Evolutionary conservation across 1,140 invertebrate genomes (phyloP), one percentile per base, ranked within the genome.

Genomic region (Atta cephalotes): DNA sequence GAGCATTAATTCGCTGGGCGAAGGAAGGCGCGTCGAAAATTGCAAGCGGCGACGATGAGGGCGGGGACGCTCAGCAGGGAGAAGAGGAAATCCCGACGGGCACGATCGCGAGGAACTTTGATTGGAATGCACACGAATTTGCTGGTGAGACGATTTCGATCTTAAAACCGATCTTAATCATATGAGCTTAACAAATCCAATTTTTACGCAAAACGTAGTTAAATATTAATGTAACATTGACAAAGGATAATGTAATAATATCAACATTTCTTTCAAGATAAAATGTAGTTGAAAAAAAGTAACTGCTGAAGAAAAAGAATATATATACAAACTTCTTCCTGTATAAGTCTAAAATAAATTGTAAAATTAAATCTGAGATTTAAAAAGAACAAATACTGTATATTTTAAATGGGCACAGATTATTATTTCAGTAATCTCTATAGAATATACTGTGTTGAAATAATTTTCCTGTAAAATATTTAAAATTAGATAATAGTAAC

Each of bases 1-100:
- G 90, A 89, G 89, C 87, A 91, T 91, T 91, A 91, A 91, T 89
- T 87, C 90, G 87, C 60, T 49, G 77, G 89, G 66, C 74, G 87
- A 87, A 88, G 88, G 78, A 87, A 88, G 80, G 82, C 76, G 89
- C 85, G 88, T 91, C 90, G 90, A 85, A 87, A 90, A 88, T 91
- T 87, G 78, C 84, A 74, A 14, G 14, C 63, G 39, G 51, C 72
- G 78, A 79, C 88, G 86, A 82, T 71, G 71, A 66, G 71, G 51
- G 39, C 18, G 51, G 53, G 45, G 65, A 84, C 70, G 70, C 70
- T 51, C 70, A 71, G 62, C 58, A 71, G 53, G 31, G 12, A 49
- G 72, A 84, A 78, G 35, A 78, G 31, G 7, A 56, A 63, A 60
- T 76, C 45, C 21, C 51, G 58, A 56, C 80, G 78, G 60, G 79